phyloP scores from a whole-genome alignment of 2,888 invertebrate genomes.

The Schizaphis graminum region DNA sequence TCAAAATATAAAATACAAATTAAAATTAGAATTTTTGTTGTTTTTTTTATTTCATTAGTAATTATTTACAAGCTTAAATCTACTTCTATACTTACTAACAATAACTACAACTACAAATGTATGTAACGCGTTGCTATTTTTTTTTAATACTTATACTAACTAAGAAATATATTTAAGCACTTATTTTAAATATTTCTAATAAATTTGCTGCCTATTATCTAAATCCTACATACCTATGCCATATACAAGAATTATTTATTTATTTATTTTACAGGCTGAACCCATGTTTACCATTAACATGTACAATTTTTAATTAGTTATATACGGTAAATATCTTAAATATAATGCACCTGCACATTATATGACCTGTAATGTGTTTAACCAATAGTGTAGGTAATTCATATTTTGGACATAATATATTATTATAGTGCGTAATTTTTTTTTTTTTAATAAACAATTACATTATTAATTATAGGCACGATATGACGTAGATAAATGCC shows the following conservation, averaged over 20 bases:
- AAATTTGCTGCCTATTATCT: background rate
- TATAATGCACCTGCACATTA: background rate
- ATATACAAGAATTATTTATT: too few relatives aligned
- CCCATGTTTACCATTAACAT: too few relatives aligned
- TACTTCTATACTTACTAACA: background rate
- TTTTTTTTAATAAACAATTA: background rate
- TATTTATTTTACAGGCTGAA: too few relatives aligned
- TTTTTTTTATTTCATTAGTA: background rate
- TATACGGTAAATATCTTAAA: too few relatives aligned
- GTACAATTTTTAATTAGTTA: too few relatives aligned
- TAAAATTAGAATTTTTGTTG: background rate
- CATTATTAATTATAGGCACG: background rate
- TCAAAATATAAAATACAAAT: background rate
- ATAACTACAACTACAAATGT: background rate
- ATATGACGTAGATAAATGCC: background rate
- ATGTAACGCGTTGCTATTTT: background rate
- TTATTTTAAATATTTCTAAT: background rate
- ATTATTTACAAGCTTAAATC: background rate
- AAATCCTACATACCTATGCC: too few relatives aligned
- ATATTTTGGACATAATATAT: background rate
- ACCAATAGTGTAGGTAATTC: background rate
- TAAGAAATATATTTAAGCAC: background rate
- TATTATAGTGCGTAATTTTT: background rate
- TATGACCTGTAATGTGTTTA: background rate
- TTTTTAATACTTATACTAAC: background rate